A percentile compares a stretch with the other conserved stretches of the same genome.
phyloP scores from a whole-genome alignment of 2,888 invertebrate species.

The Cetonia aurata region DNA sequence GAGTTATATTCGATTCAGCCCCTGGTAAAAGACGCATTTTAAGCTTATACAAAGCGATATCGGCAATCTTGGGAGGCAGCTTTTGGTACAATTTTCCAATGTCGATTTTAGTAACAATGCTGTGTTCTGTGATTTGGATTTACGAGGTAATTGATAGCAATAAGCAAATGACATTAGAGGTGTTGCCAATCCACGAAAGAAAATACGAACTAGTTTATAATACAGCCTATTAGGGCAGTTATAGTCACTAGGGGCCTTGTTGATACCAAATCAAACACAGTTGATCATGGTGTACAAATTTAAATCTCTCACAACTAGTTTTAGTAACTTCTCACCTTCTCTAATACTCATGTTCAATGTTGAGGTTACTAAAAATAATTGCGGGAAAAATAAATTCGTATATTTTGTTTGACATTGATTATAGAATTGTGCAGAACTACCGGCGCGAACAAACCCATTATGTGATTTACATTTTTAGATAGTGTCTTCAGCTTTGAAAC shows the following conservation, averaged over 20 bases:
- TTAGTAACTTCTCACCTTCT: too few species aligned
- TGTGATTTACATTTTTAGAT: constrained; percentile 56
- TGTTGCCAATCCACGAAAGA: constrained; percentile 1
- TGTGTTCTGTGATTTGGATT: constrained; percentile 73
- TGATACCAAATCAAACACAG: too few species aligned
- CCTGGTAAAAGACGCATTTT: constrained; percentile 74
- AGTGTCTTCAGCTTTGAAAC: constrained; percentile 59
- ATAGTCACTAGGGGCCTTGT: too few species aligned
- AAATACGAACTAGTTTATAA: too few species aligned
- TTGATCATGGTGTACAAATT: too few species aligned
- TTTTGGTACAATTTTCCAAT: constrained; percentile 70
- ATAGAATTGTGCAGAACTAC: neutral
- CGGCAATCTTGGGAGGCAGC: constrained; percentile 73
- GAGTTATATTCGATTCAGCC: constrained; percentile 80
- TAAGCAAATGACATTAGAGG: neutral
- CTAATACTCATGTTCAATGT: too few species aligned
- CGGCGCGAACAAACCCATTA: neutral
- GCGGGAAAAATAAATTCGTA: too few species aligned
- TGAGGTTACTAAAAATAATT: too few species aligned
- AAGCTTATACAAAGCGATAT: constrained; percentile 72
- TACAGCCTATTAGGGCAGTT: too few species aligned
- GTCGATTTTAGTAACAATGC: constrained; percentile 70
- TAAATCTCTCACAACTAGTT: neutral
- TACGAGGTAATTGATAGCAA: constrained; percentile 67
- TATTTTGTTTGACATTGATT: too few species aligned